phyloP scores from a whole-genome alignment of 2,797 vertebrate genomes.

The Mionectes olivaceus region DNA sequence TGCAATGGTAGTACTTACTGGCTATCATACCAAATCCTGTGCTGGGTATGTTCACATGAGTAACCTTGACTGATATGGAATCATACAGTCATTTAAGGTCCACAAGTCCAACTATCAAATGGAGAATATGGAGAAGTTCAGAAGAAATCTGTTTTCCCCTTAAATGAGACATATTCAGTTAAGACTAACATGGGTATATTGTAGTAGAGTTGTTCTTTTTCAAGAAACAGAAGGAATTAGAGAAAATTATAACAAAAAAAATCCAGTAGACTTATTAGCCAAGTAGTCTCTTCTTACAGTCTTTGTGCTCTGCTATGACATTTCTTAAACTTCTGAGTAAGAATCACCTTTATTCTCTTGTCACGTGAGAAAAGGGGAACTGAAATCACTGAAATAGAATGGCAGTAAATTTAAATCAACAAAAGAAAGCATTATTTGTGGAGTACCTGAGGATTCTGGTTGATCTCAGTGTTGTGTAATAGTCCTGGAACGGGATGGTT shows the following conservation, averaged over 20 bases:
- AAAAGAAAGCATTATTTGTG: not conserved
- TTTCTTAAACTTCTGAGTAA: not conserved
- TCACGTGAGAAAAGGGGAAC: not conserved
- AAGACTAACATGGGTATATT: not conserved
- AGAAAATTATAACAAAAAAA: not conserved
- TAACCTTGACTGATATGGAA: not conserved
- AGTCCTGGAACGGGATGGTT: not conserved
- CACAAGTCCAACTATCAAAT: not conserved
- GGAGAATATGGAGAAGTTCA: not conserved
- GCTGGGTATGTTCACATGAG: rapidly evolving
- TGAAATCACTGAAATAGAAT: not conserved
- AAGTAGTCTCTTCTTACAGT: not conserved
- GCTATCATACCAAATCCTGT: not conserved
- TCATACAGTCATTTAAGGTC: not conserved
- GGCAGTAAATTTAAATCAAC: not conserved
- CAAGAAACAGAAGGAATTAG: not conserved
- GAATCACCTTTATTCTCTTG: not conserved
- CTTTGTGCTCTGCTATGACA: not conserved
- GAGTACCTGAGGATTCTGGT: not conserved
- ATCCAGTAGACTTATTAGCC: not conserved
- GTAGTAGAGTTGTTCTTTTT: not conserved
- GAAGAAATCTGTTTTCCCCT: not conserved
- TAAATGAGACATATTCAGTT: not conserved
- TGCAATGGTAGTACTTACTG: not conserved
- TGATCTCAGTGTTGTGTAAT: not conserved